Percentiles rank a stretch among this genome's conserved stretches.
These are phyloP conservation scores for Heliconius ismenius DNA, from an alignment of 2,888 invertebrate genomes.

Conservation along the genomic window DNA sequence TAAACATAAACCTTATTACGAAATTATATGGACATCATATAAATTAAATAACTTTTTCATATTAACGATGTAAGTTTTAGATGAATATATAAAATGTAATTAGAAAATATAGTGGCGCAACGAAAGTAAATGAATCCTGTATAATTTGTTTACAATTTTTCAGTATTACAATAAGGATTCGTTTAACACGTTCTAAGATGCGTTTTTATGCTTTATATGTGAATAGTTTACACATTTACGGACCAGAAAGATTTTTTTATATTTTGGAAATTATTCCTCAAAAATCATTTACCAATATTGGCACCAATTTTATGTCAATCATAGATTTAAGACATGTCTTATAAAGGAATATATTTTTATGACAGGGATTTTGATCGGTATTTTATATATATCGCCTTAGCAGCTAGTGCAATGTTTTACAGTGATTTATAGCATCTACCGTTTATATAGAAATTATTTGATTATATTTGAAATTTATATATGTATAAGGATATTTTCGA, in stretches of 20 bases:
- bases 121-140: conserved; percentile 2
- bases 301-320: conserved; percentile 67
- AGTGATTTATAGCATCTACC: conserved; percentile 48
- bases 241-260: conserved; percentile 47
- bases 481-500: conserved; percentile 45
- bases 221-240: conserved; percentile 23
- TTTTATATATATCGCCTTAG: conserved; percentile 71
- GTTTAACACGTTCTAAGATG: neutral
- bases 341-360: conserved; percentile 64
- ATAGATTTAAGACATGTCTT: conserved; percentile 58
- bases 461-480: conserved; percentile 50
- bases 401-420: conserved; percentile 71
- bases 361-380: conserved; percentile 61
- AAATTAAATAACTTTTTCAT: conserved; percentile 4
- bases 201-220: neutral
- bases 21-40: neutral
- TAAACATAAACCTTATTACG: neutral
- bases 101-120: conserved; percentile 2
- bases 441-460: conserved; percentile 51
- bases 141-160: conserved; percentile 7
- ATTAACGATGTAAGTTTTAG: conserved; percentile 17
- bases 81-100: conserved; percentile 12
- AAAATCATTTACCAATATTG: conserved; percentile 55
- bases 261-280: conserved; percentile 51
- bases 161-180: conserved; percentile 18